Evolutionary conservation across 2,113 vertebrate genomes (phyloP).

Genomic region (Etia nguti): DNA sequence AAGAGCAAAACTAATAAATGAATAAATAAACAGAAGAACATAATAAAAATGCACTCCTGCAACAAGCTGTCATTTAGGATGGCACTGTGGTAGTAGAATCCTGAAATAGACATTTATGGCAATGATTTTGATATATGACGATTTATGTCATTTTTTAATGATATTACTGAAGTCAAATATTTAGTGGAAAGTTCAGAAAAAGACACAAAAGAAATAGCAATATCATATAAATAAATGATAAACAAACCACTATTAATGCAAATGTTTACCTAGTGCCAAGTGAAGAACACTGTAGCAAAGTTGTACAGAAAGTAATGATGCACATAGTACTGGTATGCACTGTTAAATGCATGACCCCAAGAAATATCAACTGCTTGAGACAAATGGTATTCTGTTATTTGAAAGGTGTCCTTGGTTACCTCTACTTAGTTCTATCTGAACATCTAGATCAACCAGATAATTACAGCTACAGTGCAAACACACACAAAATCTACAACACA

Average conservation of each 20-base stretch:
- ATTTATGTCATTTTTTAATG: not conserved
- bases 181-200: not conserved
- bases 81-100: not conserved
- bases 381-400: not conserved
- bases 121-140: not conserved
- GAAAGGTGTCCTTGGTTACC: not conserved
- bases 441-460: constrained; percentile 66
- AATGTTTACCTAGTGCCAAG: not conserved
- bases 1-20: not conserved
- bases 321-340: not conserved
- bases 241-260: not conserved
- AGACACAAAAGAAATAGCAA: not conserved
- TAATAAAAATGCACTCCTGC: not conserved
- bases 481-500: not conserved
- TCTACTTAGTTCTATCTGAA: not conserved
- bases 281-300: too few species aligned
- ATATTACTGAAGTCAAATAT: not conserved
- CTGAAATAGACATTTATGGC: not conserved
- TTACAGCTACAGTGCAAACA: constrained; percentile 55
- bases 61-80: not conserved
- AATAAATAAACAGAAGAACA: not conserved
- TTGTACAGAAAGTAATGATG: not conserved
- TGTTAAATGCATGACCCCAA: not conserved
- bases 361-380: not conserved
- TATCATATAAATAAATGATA: not conserved